Conservation (phyloP, 2,797 vertebrate genomes). For the Sparidentex hasta region DNA sequence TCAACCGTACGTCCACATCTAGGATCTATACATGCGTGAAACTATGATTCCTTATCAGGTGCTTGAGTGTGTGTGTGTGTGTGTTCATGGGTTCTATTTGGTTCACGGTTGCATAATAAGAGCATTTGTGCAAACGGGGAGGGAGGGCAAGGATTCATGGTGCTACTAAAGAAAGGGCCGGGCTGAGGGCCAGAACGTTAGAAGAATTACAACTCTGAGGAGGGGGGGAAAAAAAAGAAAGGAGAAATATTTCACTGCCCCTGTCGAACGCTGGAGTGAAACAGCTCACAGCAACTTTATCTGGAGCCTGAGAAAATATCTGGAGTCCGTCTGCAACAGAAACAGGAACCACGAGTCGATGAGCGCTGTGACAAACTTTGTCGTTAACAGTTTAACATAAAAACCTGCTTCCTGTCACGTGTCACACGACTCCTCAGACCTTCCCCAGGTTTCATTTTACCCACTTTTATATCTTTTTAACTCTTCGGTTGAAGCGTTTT, state of each 20-base stretch:
- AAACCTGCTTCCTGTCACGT: background rate
- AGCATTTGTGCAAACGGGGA: constrained; percentile 7
- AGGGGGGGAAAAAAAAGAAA: constrained; percentile 3
- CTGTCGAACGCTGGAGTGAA: constrained; percentile 9
- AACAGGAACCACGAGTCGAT: background rate
- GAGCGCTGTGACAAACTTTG: background rate
- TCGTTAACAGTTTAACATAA: background rate
- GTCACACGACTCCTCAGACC: background rate
- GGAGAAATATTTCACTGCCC: constrained; percentile 15
- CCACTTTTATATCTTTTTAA: background rate
- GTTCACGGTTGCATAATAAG: constrained; percentile 40
- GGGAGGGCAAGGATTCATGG: constrained; percentile 32
- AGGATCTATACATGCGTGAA: background rate
- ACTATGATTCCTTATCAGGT: background rate
- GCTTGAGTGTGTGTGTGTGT: background rate
- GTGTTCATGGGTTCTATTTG: constrained; percentile 26
- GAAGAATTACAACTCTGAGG: constrained; percentile 57
- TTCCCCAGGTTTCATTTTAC: background rate
- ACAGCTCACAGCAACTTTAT: background rate
- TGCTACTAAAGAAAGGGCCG: constrained; percentile 25
- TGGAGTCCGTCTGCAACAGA: constrained; percentile 1
- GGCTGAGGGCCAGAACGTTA: constrained; percentile 61
- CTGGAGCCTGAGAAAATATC: constrained; percentile 1
- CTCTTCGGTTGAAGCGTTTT: background rate
- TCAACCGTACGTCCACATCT: background rate